Evolutionary conservation across 1,140 invertebrate species (phyloP).

Genomic region (Brachionus sp.): DNA sequence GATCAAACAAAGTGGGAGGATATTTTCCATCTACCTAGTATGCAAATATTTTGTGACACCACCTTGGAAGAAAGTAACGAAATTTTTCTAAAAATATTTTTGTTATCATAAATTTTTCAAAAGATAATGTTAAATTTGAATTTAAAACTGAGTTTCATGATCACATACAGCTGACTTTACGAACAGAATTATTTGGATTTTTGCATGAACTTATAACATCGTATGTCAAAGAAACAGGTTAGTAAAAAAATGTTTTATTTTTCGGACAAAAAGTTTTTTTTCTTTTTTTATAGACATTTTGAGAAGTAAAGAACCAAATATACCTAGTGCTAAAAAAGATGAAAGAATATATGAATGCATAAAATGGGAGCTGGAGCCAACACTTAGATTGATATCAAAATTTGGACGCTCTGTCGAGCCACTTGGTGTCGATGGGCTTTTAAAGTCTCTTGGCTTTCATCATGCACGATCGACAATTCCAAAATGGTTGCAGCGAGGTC

Average conservation of each 20-base stretch:
- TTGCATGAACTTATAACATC: constrained; percentile 91
- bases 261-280: neutral
- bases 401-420: constrained; percentile 34
- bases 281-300: neutral
- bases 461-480: constrained; percentile 96
- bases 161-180: constrained; percentile 94
- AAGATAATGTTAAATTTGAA: constrained; percentile 85
- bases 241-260: neutral
- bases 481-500: constrained; percentile 95
- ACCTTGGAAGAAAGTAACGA: constrained; percentile 6
- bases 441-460: constrained; percentile 90
- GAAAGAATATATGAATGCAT: constrained; percentile 88
- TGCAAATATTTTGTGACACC: constrained; percentile 16
- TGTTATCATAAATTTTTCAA: constrained; percentile 66
- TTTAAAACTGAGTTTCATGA: constrained; percentile 97
- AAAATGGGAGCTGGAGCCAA: constrained; percentile 95
- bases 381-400: constrained; percentile 70
- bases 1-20: constrained; percentile 51
- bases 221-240: constrained; percentile 62
- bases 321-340: constrained; percentile 69
- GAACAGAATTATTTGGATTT: constrained; percentile 95
- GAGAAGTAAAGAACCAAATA: constrained; percentile 47
- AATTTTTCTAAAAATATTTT: constrained; percentile 29
- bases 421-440: constrained; percentile 75
- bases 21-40: constrained; percentile 50